Evolutionary conservation across 2,797 vertebrate genomes (phyloP).

Genomic region (Falco cherrug): DNA sequence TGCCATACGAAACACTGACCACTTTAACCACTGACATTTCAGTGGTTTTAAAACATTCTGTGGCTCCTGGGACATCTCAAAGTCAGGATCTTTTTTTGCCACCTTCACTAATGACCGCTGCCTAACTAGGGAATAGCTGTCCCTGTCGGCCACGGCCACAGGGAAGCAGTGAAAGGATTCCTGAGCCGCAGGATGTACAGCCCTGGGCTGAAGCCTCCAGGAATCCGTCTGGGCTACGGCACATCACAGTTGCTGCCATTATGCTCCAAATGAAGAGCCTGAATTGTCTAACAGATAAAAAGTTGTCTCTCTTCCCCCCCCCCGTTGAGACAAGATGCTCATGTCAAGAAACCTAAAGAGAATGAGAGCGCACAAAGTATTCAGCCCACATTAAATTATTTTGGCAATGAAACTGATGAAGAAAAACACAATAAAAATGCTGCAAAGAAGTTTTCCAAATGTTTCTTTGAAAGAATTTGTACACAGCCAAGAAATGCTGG

Average conservation of each 20-base stretch:
- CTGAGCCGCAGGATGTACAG: not conserved
- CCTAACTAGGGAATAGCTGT: rapidly evolving
- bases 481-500: slow-evolving; percentile 31
- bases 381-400: not conserved
- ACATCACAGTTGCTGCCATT: not conserved
- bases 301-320: not conserved
- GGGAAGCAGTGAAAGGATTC: not conserved
- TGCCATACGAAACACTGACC: not conserved
- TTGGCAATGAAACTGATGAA: slow-evolving; percentile 40
- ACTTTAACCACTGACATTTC: not conserved
- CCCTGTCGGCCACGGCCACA: not conserved
- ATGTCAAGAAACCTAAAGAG: not conserved
- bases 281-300: not conserved
- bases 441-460: slow-evolving; percentile 51
- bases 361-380: not conserved
- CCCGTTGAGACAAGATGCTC: not conserved
- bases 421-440: slow-evolving; percentile 39
- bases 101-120: not conserved
- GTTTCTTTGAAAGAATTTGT: slow-evolving; percentile 55
- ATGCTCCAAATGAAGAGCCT: not conserved
- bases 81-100: not conserved
- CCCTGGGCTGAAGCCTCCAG: not conserved
- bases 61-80: not conserved
- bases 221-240: not conserved
- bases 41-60: not conserved